A percentile compares a stretch with the other conserved stretches of the same genome.
These are phyloP conservation scores for Antheraea pernyi DNA, from an alignment of 1,140 invertebrate species.

Conservation along the genomic window DNA sequence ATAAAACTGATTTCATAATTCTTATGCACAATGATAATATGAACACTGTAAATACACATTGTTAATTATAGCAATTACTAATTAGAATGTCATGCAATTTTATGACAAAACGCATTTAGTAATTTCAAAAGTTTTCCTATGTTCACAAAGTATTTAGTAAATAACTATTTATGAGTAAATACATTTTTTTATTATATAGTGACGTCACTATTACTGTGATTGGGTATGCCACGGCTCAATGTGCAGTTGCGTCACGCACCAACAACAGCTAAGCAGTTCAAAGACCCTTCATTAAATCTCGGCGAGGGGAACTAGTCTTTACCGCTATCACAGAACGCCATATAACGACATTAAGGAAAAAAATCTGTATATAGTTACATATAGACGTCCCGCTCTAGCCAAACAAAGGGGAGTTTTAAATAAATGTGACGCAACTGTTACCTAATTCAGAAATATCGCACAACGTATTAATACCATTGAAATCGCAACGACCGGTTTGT, in stretches of 20 bases:
- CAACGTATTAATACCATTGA: background rate
- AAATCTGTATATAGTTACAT: background rate
- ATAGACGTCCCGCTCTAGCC: background rate
- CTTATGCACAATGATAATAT: background rate
- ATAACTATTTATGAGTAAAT: background rate
- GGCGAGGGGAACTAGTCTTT: constrained; percentile 22
- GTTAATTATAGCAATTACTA: no score
- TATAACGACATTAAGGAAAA: constrained; percentile 1
- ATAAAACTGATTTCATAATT: constrained; percentile 4
- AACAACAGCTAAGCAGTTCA: constrained; percentile 36
- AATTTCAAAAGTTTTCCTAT: no score
- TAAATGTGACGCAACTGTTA: background rate
- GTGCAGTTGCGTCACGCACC: constrained; percentile 17
- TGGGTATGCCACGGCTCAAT: background rate
- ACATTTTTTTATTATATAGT: background rate
- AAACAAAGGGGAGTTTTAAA: background rate
- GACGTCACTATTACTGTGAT: background rate
- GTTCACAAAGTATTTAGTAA: no score
- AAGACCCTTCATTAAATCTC: constrained; percentile 49
- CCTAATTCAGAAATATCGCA: constrained; percentile 3
- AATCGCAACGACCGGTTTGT: constrained; percentile 9
- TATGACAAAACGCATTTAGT: no score
- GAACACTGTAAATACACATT: background rate
- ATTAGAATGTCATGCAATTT: no score
- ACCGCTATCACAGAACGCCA: constrained; percentile 22